Evolutionary conservation across 2,888 invertebrate genomes (phyloP).

Genomic region (Tinea pellionella): DNA sequence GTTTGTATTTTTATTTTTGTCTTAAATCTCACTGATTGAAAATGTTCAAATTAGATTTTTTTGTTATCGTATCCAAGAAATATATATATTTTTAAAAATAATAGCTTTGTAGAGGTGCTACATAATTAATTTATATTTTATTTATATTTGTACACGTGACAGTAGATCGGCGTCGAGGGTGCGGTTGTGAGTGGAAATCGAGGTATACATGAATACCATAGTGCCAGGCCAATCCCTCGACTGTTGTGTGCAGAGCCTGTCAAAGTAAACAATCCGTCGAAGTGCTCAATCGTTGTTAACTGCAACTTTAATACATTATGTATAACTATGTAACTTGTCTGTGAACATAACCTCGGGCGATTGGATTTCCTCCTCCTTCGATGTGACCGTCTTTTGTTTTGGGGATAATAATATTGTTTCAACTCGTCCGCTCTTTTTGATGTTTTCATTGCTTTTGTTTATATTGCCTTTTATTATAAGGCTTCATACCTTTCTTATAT

Average conservation of each 20-base stretch:
- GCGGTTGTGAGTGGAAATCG: background rate
- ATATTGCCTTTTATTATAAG: too few species aligned
- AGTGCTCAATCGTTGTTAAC: conserved; percentile 7
- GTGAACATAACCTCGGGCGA: background rate
- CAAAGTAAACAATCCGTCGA: conserved; percentile 8
- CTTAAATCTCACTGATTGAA: background rate
- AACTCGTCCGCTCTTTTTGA: too few species aligned
- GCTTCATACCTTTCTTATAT: too few species aligned
- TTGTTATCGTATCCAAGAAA: too few species aligned
- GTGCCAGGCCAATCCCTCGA: background rate
- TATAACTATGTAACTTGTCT: conserved; percentile 2
- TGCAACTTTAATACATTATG: conserved; percentile 10
- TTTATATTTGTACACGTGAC: too few species aligned
- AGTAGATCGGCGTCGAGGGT: background rate
- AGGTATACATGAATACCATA: background rate
- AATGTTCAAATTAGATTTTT: too few species aligned
- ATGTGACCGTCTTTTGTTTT: background rate
- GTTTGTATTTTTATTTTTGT: background rate
- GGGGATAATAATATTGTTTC: background rate
- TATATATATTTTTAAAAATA: too few species aligned
- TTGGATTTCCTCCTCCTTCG: background rate
- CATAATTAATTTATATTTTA: too few species aligned
- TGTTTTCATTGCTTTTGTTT: too few species aligned
- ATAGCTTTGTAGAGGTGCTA: too few species aligned
- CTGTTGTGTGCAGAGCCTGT: background rate